Base-by-base conservation (phyloP, 2,888 invertebrate genomes). In the Eupsilia transversa region DNA sequence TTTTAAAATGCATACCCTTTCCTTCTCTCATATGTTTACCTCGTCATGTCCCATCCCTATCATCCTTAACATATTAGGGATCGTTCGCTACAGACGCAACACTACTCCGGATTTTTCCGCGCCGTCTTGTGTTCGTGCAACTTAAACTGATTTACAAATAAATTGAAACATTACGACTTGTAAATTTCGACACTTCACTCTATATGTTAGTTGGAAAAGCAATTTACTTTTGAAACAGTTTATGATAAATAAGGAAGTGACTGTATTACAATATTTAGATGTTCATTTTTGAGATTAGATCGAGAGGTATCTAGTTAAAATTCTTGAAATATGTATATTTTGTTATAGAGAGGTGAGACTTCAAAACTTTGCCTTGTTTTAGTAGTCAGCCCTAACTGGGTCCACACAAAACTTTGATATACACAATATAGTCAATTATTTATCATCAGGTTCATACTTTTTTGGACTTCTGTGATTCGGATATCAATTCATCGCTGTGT, bases 51-150 rank as follows among this genome's bases (percentile, higher is more conserved):
- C 82, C 88, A 80, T 70, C 82, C 61, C 80, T 81, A 82, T 4
- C 82, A 81, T 86, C 88, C 89, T 91, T 89, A 91, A 91, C 92
- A 91, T 92, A 91, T 92, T 91, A 92, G 89, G 89, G 89, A 89
- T 90, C 91, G 89, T 91, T 91, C 89, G 86, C 89, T 82, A 84
- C 92, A 92, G 91, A 90, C 89, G 88, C 87, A 84, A 87, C 89
- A 87, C 88, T 88, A 87, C 88, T 88, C 89, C 81, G 87, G 88
- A 91, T 92, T 91, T 91, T 92, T 91, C 90, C 84, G 79, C 82
- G 72, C 80, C 80, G 84, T 77, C 85, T 86, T 86, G 84, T 85
- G 82, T 88, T 87, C 85, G 80, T 86, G 83, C 85, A 85, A 84
- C 86, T 79, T 88, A 86, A 84, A 85, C 85, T 81, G 88, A 89